Evolutionary conservation across 2,797 vertebrate genomes (phyloP).

Genomic region (Poeciliopsis presidionis): DNA sequence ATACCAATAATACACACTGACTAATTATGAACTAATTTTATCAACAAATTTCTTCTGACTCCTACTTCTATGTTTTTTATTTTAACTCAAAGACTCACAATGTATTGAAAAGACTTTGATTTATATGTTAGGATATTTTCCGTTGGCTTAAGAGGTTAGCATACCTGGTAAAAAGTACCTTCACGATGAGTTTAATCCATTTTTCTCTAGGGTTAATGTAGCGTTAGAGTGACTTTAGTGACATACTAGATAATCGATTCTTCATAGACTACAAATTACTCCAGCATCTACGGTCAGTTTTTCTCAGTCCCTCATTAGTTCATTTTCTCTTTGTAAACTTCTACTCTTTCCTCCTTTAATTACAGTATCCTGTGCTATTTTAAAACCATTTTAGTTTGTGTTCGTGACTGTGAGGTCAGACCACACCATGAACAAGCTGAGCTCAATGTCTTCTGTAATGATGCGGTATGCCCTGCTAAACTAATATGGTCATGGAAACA

Average conservation of each 20-base stretch:
- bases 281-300: constrained; percentile 5
- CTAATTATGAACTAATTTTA: background rate
- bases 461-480: constrained; percentile 23
- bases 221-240: background rate
- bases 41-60: background rate
- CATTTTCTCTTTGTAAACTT: background rate
- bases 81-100: background rate
- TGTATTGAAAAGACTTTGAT: background rate
- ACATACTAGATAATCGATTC: background rate
- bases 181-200: background rate
- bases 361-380: background rate
- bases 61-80: background rate
- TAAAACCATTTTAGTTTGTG: constrained; percentile 26
- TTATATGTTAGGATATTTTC: background rate
- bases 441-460: constrained; percentile 20
- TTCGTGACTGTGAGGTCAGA: constrained; percentile 28
- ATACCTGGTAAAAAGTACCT: background rate
- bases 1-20: too few relatives aligned
- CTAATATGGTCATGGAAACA: constrained; percentile 21
- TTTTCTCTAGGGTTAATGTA: background rate
- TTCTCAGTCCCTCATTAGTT: constrained; percentile 5
- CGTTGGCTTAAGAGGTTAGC: background rate
- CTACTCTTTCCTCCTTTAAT: constrained; percentile 18
- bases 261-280: background rate
- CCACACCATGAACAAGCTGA: constrained; percentile 25